phyloP scores from a whole-genome alignment of 2,888 invertebrate genomes.

The Hypolimnas misippus region DNA sequence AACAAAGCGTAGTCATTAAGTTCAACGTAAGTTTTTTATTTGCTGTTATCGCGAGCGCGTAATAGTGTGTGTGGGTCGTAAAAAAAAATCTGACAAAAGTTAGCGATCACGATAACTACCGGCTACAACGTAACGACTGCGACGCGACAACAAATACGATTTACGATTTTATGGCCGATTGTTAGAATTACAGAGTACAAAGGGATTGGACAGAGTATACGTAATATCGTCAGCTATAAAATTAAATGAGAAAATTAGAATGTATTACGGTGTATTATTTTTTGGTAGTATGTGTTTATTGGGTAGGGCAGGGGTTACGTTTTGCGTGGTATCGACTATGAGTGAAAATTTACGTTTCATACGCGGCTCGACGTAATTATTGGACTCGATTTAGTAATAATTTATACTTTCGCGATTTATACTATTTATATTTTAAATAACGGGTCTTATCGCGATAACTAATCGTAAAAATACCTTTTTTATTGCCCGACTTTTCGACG shows the following conservation, averaged over 20 bases:
- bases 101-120: conserved; percentile 42
- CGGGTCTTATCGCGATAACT: too few species aligned
- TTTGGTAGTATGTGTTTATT: too few species aligned
- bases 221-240: neutral
- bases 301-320: too few species aligned
- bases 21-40: conserved; percentile 35
- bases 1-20: conserved; percentile 29
- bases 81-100: conserved; percentile 40
- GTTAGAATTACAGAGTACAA: conserved; percentile 11
- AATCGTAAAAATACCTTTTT: too few species aligned
- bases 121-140: conserved; percentile 40
- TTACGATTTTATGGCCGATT: conserved; percentile 32
- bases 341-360: too few species aligned
- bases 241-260: neutral
- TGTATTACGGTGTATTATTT: too few species aligned
- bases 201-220: neutral
- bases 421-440: too few species aligned
- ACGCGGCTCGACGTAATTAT: too few species aligned
- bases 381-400: too few species aligned
- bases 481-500: too few species aligned
- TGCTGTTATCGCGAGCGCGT: conserved; percentile 37
- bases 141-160: conserved; percentile 40
- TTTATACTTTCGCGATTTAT: too few species aligned
- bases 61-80: conserved; percentile 36
- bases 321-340: too few species aligned